phyloP scores from a whole-genome alignment of 2,888 invertebrate species.

The Pheosia tremula region DNA sequence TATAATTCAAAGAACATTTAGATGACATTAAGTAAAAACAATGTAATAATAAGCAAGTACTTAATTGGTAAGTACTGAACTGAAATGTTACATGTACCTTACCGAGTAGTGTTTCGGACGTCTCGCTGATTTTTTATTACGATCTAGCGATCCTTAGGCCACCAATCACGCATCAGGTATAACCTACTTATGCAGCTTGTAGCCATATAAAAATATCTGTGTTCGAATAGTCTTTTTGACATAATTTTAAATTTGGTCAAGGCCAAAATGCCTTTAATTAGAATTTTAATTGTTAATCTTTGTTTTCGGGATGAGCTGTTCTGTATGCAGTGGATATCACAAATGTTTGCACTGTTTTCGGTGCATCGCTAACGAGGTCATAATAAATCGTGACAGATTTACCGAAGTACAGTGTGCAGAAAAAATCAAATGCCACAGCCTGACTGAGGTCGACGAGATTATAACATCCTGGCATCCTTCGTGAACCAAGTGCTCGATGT shows the following conservation, averaged over 20 bases:
- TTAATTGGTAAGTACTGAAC: no score
- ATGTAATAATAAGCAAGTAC: no score
- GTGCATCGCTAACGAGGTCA: constrained; percentile 7
- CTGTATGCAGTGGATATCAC: background rate
- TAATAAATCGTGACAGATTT: background rate
- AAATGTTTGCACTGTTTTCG: constrained; percentile 2
- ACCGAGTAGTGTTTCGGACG: no score
- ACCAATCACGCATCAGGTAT: background rate
- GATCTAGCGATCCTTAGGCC: no score
- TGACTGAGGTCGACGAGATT: background rate
- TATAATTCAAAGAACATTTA: no score
- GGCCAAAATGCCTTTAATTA: background rate
- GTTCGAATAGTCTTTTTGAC: background rate
- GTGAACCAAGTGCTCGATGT: no score
- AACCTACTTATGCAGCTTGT: background rate
- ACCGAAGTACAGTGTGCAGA: background rate
- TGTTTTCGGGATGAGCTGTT: background rate
- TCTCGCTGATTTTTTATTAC: no score
- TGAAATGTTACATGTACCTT: no score
- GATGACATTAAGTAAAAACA: no score
- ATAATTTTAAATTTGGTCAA: background rate
- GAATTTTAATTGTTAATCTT: background rate
- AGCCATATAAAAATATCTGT: no score
- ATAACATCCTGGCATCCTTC: no score
- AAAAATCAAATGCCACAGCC: background rate